Evolutionary conservation across 2,888 invertebrate genomes (phyloP).

Genomic region (Xanthorhoe designata): DNA sequence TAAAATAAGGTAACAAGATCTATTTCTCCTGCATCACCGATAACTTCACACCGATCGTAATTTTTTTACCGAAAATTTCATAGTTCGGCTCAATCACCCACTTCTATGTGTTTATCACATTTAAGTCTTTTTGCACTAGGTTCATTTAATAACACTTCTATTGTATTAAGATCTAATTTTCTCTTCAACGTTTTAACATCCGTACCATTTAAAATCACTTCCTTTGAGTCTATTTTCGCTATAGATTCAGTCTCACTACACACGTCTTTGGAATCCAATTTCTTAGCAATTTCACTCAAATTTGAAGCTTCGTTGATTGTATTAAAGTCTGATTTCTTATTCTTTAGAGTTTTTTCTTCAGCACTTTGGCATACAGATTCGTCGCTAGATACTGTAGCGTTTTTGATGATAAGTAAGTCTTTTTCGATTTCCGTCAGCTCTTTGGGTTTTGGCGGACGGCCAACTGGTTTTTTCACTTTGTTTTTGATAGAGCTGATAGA

Average conservation of each 20-base stretch:
- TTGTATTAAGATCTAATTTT: slow-evolving; percentile 30
- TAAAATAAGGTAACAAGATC: slow-evolving; percentile 27
- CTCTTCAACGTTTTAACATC: slow-evolving; percentile 21
- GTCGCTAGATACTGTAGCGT: slow-evolving; percentile 71
- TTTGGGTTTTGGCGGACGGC: slow-evolving; percentile 65
- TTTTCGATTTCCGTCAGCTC: slow-evolving; percentile 78
- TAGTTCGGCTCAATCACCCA: slow-evolving; percentile 40
- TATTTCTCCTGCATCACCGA: background rate
- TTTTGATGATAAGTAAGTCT: slow-evolving; percentile 74
- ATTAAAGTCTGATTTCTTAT: slow-evolving; percentile 23
- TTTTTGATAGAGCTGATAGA: slow-evolving; percentile 48
- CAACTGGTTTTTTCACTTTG: slow-evolving; percentile 61
- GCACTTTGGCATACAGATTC: slow-evolving; percentile 55
- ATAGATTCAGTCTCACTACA: background rate
- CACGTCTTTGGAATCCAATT: slow-evolving; percentile 20
- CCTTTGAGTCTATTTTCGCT: slow-evolving; percentile 15
- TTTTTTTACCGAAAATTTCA: slow-evolving; percentile 6
- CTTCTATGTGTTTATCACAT: slow-evolving; percentile 37
- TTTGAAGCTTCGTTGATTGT: slow-evolving; percentile 9
- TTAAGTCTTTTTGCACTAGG: slow-evolving; percentile 39
- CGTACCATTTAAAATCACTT: slow-evolving; percentile 1
- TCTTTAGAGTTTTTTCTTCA: slow-evolving; percentile 44
- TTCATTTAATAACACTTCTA: slow-evolving; percentile 30
- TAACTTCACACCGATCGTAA: slow-evolving; percentile 7
- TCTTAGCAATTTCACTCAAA: slow-evolving; percentile 18